phyloP scores from a whole-genome alignment of 2,888 invertebrate genomes.

The Prosopocoilus inquinatus region DNA sequence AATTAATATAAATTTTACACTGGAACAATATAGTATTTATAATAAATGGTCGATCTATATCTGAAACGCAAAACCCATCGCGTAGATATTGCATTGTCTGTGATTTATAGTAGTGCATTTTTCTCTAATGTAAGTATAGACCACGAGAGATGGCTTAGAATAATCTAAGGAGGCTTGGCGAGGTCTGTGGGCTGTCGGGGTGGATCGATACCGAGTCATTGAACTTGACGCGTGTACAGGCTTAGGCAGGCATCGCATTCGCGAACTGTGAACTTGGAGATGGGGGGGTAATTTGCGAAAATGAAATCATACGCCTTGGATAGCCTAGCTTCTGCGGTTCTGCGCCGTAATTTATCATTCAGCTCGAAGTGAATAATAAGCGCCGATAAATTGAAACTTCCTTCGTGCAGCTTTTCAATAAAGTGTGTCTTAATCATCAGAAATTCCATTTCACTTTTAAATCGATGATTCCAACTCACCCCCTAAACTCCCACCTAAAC shows the following conservation, averaged over 20 bases:
- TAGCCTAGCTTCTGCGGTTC: neutral
- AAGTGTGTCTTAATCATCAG: no score
- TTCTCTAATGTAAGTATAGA: constrained; percentile 27
- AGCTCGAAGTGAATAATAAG: no score
- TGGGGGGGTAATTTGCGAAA: neutral
- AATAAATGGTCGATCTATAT: constrained; percentile 1
- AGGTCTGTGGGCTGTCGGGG: constrained; percentile 38
- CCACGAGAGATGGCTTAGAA: constrained; percentile 20
- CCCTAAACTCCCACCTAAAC: no score
- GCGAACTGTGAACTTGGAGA: constrained; percentile 1
- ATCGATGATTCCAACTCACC: no score
- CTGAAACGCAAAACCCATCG: constrained; percentile 3
- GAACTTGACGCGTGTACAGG: constrained; percentile 37
- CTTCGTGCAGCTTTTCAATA: no score
- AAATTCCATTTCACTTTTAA: no score
- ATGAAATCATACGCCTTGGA: neutral
- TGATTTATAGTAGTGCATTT: constrained; percentile 24
- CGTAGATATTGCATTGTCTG: constrained; percentile 15
- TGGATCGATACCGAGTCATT: constrained; percentile 36
- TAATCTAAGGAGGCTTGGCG: constrained; percentile 31
- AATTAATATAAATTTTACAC: no score
- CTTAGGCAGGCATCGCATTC: neutral
- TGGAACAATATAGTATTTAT: constrained; percentile 2
- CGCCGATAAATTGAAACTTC: no score
- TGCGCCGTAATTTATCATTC: neutral